A percentile compares a stretch with the other conserved stretches of the same genome.
Conservation (phyloP, 2,113 vertebrate genomes). For the Dipodomys spectabilis region DNA sequence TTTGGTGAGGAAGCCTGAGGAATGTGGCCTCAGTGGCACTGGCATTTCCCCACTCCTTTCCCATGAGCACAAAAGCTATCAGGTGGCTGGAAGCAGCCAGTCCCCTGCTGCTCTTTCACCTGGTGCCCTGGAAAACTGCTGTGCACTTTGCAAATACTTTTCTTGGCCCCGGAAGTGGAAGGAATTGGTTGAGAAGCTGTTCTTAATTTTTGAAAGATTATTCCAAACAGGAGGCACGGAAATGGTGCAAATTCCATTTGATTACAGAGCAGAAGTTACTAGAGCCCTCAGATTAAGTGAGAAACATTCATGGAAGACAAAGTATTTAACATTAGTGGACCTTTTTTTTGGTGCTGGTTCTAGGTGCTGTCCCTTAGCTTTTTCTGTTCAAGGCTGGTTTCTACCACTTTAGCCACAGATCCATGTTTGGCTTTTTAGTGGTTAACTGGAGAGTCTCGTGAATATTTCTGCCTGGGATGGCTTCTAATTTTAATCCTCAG, state of each 20-base stretch:
- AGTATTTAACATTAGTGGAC: background rate
- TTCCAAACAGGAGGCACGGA: background rate
- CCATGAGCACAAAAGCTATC: background rate
- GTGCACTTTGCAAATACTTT: background rate
- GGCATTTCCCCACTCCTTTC: background rate
- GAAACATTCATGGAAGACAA: background rate
- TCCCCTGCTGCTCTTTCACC: background rate
- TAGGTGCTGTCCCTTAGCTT: background rate
- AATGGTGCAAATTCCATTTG: conserved; percentile 50
- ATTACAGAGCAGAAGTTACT: conserved; percentile 61
- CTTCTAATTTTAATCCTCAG: no score
- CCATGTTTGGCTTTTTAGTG: no score
- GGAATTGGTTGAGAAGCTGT: conserved; percentile 39
- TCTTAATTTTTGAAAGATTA: conserved; percentile 60
- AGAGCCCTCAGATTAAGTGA: conserved; percentile 16
- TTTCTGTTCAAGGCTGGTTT: no score
- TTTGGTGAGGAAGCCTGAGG: background rate
- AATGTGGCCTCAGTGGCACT: background rate
- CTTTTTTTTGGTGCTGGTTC: background rate
- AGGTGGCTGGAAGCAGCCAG: background rate
- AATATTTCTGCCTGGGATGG: no score
- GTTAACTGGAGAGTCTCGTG: no score
- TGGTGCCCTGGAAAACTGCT: background rate
- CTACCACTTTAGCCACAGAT: no score
- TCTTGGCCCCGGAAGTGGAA: conserved; percentile 27